Base-by-base conservation (phyloP, 2,797 vertebrate species). In the Syngnathus acus region DNA sequence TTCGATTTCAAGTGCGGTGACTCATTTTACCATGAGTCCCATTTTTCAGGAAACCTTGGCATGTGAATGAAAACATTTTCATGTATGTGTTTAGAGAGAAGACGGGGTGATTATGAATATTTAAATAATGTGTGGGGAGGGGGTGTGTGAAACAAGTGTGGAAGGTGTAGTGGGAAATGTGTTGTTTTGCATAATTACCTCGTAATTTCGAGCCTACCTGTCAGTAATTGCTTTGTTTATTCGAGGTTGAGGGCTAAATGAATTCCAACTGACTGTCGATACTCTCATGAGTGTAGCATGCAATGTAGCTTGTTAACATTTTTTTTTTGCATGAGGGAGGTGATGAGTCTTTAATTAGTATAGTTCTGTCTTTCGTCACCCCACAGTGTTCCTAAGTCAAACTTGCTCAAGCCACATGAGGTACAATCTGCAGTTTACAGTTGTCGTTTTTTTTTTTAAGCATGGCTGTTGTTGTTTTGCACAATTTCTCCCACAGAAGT, bases 121-220 rank as follows among this genome's bases (percentile, higher is more conserved):
- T 74, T 42, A 62, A 14, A 53, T 32, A 8, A n/a, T 3, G 50
- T 5, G n/a, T 26, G 64, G 66, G 76, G 66, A 68, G 70, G 51
- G 74, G 53, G 74, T 61, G 47, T 76, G 79, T 86, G 80, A 81
- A 78, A 79, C 77, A 71, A 69, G 68, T 60, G 37, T 70, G 76
- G 69, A 86, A 82, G 78, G 78, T 77, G 72, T 71, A 79, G 72
- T 77, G 68, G 68, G 70, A 79, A 81, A 85, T 78, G 71, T 82
- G 84, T 84, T 87, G 85, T 89, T 89, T 87, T 75, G 76, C 23
- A 74, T 89, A 91, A 89, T 88, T 87, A 76, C 73, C 69, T 75
- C 76, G 72, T 89, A 89, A 89, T 88, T 87, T 80, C 74, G 72
- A 80, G 74, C 75, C 72, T 80, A 72, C 73, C 81, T 81, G 79